A percentile compares a stretch with the other conserved stretches of the same genome.
Evolutionary conservation across 37 sponge, comb jelly and placozoan species (phyloP).

Genomic region (Ianthella basta): DNA sequence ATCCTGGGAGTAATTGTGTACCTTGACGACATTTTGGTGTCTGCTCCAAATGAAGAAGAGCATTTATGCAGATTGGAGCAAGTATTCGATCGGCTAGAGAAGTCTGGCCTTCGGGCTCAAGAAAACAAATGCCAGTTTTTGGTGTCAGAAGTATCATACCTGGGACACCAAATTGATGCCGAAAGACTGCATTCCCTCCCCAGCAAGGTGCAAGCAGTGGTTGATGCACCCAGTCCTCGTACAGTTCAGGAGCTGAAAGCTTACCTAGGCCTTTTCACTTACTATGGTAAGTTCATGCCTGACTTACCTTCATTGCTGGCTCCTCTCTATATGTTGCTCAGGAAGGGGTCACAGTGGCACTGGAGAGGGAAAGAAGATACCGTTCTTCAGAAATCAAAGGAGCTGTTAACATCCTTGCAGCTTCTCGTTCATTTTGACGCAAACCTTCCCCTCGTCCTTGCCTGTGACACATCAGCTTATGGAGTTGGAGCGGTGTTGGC

Average conservation of each 20-base stretch:
- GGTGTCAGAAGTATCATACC: conserved; percentile 6
- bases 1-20: conserved; percentile 34
- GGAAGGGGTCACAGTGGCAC: conserved; percentile 21
- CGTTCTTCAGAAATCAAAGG: conserved; percentile 44
- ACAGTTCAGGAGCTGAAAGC: neutral
- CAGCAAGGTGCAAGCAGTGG: conserved; percentile 15
- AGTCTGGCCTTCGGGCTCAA: neutral
- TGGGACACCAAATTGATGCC: conserved; percentile 41
- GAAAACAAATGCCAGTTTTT: conserved; percentile 39
- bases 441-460: neutral
- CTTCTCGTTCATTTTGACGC: conserved; percentile 26
- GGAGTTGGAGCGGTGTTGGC: neutral
- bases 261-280: neutral
- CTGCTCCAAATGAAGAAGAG: conserved; percentile 17
- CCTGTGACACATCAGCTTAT: conserved; percentile 32
- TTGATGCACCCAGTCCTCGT: conserved; percentile 10
- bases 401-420: conserved; percentile 41
- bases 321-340: neutral
- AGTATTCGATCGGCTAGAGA: conserved; percentile 14
- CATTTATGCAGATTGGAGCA: neutral
- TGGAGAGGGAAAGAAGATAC: conserved; percentile 37
- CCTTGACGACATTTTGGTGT: conserved; percentile 43
- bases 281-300: conserved; percentile 27
- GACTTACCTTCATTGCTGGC: neutral
- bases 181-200: conserved; percentile 38